Base-by-base conservation (phyloP, 2,113 vertebrate species). In the Cygnus buccinator region DNA sequence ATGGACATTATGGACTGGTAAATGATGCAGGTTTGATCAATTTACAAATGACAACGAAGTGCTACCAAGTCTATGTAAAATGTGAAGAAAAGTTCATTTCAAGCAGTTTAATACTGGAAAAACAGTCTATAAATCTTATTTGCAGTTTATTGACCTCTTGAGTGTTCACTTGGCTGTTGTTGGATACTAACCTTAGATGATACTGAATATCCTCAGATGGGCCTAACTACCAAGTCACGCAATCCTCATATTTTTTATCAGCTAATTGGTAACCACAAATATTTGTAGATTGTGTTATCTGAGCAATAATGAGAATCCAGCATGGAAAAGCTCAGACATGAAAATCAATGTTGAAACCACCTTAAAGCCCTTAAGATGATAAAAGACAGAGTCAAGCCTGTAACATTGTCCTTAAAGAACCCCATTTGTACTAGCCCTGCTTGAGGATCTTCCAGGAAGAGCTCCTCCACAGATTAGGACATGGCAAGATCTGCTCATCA, bases 281-380 rank as follows among this genome's bases (percentile, higher is more conserved):
- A 98, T 98, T 97, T 86, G 68, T 70, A 92, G 77, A 89, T 97
- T 97, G 95, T 89, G 92, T 96, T 97, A 98, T 98, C 97, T 95
- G 84, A 87, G 94, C 92, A 97, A 94, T 93, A 97, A 93, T 28
- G 79, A 97, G 95, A 98, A 97, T 95, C 97, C 97, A 97, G 97
- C 97, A 97, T 91, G 94, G 96, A 97, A 97, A 97, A 97, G 86
- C 79, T 94, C 97, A 97, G 96, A 97, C 97, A 93, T 75, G 89
- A 95, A 98, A 97, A 97, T 97, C 97, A 97, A 96, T 97, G 97
- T 85, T 95, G 95, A 98, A 98, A 97, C 96, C 95, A 97, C 96
- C 95, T 98, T 97, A 97, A 98, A 97, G 89, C 77, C 70, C 93
- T 96, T 95, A 85, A 90, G 94, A 97, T 97, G 91, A 98, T 90